These are phyloP conservation scores for Xestia sexstrigata DNA, from an alignment of 2,888 invertebrate species.

Conservation along the genomic window DNA sequence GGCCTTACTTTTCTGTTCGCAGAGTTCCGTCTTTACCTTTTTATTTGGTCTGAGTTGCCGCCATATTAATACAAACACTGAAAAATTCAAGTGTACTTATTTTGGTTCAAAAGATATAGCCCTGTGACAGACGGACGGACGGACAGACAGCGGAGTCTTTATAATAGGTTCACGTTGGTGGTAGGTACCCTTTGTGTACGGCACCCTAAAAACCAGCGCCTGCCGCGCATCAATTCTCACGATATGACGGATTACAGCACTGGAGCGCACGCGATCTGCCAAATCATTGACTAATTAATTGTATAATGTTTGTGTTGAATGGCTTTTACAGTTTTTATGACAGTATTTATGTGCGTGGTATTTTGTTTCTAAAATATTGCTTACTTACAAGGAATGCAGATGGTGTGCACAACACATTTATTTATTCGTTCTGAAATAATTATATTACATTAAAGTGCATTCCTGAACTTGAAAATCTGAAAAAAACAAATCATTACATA, in stretches of 20 bases:
- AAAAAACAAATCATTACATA: neutral
- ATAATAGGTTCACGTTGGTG: neutral
- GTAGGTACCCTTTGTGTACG: neutral
- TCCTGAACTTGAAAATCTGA: neutral
- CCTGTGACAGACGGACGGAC: neutral
- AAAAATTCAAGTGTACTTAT: neutral
- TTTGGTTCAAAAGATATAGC: neutral
- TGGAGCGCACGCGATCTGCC: constrained; percentile 65
- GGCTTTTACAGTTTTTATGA: constrained; percentile 37
- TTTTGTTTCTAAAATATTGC: constrained; percentile 16
- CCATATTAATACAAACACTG: neutral
- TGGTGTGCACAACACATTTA: neutral
- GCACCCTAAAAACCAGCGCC: constrained; percentile 28
- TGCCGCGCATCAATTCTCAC: constrained; percentile 70
- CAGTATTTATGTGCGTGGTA: neutral
- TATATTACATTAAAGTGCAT: neutral
- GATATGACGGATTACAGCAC: constrained; percentile 60
- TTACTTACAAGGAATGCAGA: neutral
- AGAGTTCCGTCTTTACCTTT: no score
- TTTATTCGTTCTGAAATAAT: neutral
- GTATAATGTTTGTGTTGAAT: constrained; percentile 53
- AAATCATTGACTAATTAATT: constrained; percentile 66
- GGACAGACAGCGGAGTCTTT: neutral
- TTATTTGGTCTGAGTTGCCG: no score
- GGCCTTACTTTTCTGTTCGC: no score